phyloP scores from a whole-genome alignment of 2,113 vertebrate genomes.

The Hemibagrus wyckioides region DNA sequence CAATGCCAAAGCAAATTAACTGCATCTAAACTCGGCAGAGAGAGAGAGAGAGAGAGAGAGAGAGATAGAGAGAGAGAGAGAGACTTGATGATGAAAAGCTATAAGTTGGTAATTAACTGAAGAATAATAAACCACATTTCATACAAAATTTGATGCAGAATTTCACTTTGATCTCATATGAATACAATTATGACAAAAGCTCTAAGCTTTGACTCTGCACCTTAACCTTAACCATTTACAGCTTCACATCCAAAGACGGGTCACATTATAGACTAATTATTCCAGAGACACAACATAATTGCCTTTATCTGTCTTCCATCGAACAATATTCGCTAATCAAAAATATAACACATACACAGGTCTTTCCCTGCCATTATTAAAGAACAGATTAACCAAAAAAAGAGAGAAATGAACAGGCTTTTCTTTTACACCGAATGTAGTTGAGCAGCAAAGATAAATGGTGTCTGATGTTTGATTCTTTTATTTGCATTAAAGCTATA shows the following conservation, averaged over 20 bases:
- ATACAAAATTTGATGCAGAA: background rate
- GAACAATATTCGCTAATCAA: background rate
- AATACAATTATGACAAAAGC: background rate
- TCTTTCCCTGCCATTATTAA: background rate
- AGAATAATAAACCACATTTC: background rate
- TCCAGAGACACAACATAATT: background rate
- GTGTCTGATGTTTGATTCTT: background rate
- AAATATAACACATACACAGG: background rate
- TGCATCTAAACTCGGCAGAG: slow-evolving; percentile 3
- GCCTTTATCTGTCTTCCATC: background rate
- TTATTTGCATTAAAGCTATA: background rate
- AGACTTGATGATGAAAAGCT: slow-evolving; percentile 11
- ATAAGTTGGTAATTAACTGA: background rate
- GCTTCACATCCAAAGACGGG: background rate
- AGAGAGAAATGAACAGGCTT: background rate
- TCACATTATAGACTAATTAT: background rate
- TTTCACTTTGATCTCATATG: background rate
- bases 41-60: background rate
- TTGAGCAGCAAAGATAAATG: background rate
- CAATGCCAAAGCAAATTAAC: slow-evolving; percentile 29
- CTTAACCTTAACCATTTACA: background rate
- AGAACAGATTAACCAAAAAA: background rate
- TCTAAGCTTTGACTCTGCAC: background rate
- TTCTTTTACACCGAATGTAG: background rate
- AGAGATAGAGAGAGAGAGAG: background rate